Evolutionary conservation across 2,113 vertebrate species (phyloP), one percentile per base, ranked within the genome.

Genomic region (Psittacus erithacus): DNA sequence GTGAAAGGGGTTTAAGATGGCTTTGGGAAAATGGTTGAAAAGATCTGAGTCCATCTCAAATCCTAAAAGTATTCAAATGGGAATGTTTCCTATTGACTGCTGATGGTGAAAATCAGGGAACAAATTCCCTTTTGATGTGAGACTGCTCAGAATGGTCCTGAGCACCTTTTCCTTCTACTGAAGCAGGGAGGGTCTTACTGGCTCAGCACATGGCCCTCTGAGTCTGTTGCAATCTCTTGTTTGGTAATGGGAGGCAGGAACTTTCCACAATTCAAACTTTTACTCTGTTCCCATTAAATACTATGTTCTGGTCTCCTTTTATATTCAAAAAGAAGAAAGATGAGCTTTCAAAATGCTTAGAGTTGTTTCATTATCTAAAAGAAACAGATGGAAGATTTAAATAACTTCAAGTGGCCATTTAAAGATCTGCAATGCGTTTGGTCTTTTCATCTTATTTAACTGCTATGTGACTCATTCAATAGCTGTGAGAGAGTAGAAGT

Each of bases 351-450:
- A 84, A 91, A 81, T 6, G 8, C 63, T 86, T 76, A 46, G 29
- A 68, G 28, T 31, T 74, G 7, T 80, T 86, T 86, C 39, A 39
- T 74, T 74, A 55, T 65, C 57, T 64, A 64, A 88, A 59, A 92
- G 88, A 95, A 91, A 68, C 44, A 80, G 47, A 53, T 86, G 17
- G 53, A 84, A 57, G 49, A 81, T 84, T 82, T 89, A 84, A 95
- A 87, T 84, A 86, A 91, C 46, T 89, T 91, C 82, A 78, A 81
- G 68, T 59, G 74, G 55, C 59, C 84, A 39, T 87, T 91, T 47
- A 84, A 65, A 84, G 41, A 69, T 77, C 73, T 46, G 49, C 47
- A 91, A 87, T 52, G 74, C 20, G 11, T 57, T 89, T n/a, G 20
- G n/a, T 44, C 73, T 78, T 93, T 84, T 87, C 28, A 24, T 39